Base-by-base conservation (phyloP, 2,797 vertebrate species). In the Schizothorax lantsangensis region DNA sequence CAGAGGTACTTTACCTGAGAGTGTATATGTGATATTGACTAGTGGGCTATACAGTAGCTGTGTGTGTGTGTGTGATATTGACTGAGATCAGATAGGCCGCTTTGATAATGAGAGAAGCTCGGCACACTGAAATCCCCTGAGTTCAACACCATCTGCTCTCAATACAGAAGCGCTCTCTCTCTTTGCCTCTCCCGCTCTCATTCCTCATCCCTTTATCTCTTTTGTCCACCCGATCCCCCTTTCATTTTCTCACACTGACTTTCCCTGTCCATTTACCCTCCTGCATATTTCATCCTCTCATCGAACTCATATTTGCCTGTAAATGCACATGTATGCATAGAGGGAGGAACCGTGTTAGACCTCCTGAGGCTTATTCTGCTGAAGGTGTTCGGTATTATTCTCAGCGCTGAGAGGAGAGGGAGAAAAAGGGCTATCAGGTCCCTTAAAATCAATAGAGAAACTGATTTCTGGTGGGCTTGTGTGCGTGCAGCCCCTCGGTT, bases 101-200 rank as follows among this genome's bases (percentile, higher is more conserved):
- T 90, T 86, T 90, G 87, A 90, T 90, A 90, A 90, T 88, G 83
- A 90, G 88, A 84, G 87, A 84, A 88, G 88, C 88, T 90, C 88
- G 81, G 88, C 88, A 89, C 83, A 85, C 88, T 40, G 54, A 88
- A 89, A 85, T 90, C 88, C 90, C 90, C 64, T 1, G 90, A 90
- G 90, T 88, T 89, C 83, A 89, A 87, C 87, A 88, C 90, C 91
- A 92, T 92, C 91, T 93, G 91, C 86, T 89, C 86, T 49, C 93
- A 90, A 91, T 92, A 91, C 91, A 89, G 83, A 90, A 87, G 87
- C 90, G 89, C 93, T 91, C 89, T 92, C 91, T 91, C 49, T 47
- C 80, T 68, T 47, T 52, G 80, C 57, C 62, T 85, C 83, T 77
- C 45, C 47, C 14, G 36, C 59, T 84, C 54, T 57, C 71, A 84